Base-by-base conservation (phyloP, 2,888 invertebrate genomes). In the Leptarthrus brevirostris region DNA sequence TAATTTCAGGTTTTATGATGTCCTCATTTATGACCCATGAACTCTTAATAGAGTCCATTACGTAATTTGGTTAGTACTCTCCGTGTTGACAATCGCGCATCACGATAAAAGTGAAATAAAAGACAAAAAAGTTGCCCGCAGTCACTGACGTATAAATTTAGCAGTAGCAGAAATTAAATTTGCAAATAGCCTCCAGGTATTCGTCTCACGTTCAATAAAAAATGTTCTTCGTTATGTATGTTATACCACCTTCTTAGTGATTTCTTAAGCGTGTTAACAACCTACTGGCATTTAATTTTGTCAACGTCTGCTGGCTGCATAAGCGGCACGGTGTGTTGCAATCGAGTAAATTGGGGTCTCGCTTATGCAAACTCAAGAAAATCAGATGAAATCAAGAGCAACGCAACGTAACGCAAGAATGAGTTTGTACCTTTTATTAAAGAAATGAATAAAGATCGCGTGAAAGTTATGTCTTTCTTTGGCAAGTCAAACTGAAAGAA, bases 381-480 rank as follows among this genome's bases (percentile, higher is more conserved):
- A 0, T 40, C 12, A 3, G 40, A 40, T 40, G 40, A 40, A 40
- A 40, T 40, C 40, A 40, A 40, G 40, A 40, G 40, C 40, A 40
- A 40, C 12, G n/a, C n/a, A n/a, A n/a, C n/a, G n/a, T n/a, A n/a
- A 40, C 12, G 40, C 12, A 40, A 40, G 40, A 40, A 40, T 40
- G 0, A 40, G 40, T 40, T 40, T 40, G 3, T 6, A 12, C 0
- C 2, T 40, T 40, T 12, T 3, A 40, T n/a, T 3, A 40, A 12
- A 40, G 12, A 40, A 40, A 40, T 40, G n/a, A 40, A 30, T 5
- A 58, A 58, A 5, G 36, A 18, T 34, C 20, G 36, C 36, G 36
- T 58, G 58, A 58, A 58, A 58, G 36, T 58, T 18, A 36, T 58
- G 34, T 58, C 58, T 16, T 36, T 58, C 36, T 58, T 36, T 56